Base-by-base conservation (phyloP, 2,797 vertebrate genomes). In the Dromococcyx pavoninus region DNA sequence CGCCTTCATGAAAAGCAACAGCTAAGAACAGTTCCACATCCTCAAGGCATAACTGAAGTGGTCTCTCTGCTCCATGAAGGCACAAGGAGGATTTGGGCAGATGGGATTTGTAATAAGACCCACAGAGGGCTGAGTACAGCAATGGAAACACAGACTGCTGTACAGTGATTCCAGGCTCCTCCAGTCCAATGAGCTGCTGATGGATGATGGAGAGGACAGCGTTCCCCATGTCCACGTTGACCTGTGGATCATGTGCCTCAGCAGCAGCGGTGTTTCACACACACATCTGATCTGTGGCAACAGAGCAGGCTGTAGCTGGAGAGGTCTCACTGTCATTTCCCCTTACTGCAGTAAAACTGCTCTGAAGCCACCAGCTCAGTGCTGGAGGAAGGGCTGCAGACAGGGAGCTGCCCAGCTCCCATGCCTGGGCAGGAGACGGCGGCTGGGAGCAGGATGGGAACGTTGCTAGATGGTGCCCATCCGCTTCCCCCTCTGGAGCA, bases 401-500 rank as follows among this genome's bases (percentile, higher is more conserved):
- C 35, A n/a, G n/a, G 35, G 73, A 22, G 3, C 70, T 57, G 51
- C 53, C 51, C 3, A 3, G 37, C 23, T 71, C 37, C 69, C 0
- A 4, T 10, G 4, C 2, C 1, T 27, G 39, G 50, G 22, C 69
- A 13, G 37, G 78, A 50, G 13, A 50, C 1, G 4, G 46, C 2
- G 3, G 17, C 28, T n/a, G 51, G 51, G 51, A 50, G 35, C 11
- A 1, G 56, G 56, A 5, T 14, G 56, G 78, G 66, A 19, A 27
- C 1, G 8, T 54, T 1, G 24, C 48, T 14, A 54, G 70, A 3
- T 3, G 15, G 11, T 16, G 21, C 46, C 39, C 4, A 0, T 25
- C 33, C 27, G 18, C 50, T 30, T 53, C 18, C 43, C 25, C 8
- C 44, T 39, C 28, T 0, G 0, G 37, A 22, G 75, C 60, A 28